A percentile compares a stretch with the other conserved stretches of the same genome.
Evolutionary conservation across 1,140 invertebrate species (phyloP).

Genomic region (Andricus grossulariae): DNA sequence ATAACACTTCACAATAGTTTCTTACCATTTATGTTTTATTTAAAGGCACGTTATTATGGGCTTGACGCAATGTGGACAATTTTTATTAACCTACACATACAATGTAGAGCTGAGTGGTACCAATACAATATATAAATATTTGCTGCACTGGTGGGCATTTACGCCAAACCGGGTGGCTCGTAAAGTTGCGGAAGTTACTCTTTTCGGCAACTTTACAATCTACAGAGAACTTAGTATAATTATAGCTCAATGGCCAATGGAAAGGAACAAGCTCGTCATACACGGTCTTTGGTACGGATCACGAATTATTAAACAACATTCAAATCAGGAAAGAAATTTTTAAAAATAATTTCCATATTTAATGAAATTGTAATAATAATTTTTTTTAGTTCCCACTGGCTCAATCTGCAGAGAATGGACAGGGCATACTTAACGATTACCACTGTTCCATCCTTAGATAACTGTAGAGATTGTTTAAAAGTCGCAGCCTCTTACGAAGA

Average conservation of each 20-base stretch:
- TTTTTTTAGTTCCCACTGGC: conserved; percentile 60
- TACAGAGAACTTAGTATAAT: conserved; percentile 79
- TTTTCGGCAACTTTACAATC: conserved; percentile 82
- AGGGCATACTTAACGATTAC: conserved; percentile 78
- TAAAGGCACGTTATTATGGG: conserved; percentile 92
- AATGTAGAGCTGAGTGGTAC: conserved; percentile 77
- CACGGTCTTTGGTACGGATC: conserved; percentile 80
- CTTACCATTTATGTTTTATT: conserved; percentile 49
- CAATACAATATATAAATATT: conserved; percentile 76
- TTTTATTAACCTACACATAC: conserved; percentile 90
- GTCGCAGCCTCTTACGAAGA: conserved; percentile 79
- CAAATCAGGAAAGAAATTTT: not conserved
- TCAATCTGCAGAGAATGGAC: conserved; percentile 69
- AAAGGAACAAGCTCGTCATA: conserved; percentile 80
- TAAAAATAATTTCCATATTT: not conserved
- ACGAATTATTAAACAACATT: not conserved
- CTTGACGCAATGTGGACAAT: conserved; percentile 93
- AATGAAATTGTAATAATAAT: not conserved
- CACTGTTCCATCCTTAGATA: conserved; percentile 78
- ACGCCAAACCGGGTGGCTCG: conserved; percentile 78
- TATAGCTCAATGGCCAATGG: conserved; percentile 84
- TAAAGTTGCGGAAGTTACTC: conserved; percentile 81
- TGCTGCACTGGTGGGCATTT: conserved; percentile 85
- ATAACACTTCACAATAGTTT: too few relatives aligned
- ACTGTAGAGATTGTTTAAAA: conserved; percentile 79